Evolutionary conservation across 1,140 invertebrate genomes (phyloP), one percentile per base, ranked within the genome.

Genomic region (Forficula auricularia): DNA sequence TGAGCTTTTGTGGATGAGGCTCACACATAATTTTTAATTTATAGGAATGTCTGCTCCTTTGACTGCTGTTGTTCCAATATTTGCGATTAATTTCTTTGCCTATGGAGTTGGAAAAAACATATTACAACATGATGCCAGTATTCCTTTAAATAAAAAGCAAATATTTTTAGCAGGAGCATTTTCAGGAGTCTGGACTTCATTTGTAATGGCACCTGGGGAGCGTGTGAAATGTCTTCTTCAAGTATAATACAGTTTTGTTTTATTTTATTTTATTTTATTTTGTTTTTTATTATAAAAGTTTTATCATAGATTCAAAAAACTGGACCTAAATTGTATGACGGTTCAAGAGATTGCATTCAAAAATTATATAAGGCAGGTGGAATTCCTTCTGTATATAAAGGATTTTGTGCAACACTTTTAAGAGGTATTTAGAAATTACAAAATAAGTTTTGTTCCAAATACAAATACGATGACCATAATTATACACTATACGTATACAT

Each of bases 201-300:
- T 62, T 6, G 69, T 81, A 14, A 77, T 77, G 70, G 67, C 72
- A n/a, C 77, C 77, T 34, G 75, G 74, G 13, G 77, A 80, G 59
- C 54, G 77, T 53, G 76, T 80, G 22, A 80, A 80, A 52, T 80
- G 76, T 55, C 54, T 77, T 53, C 77, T 38, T 73, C 77, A 61
- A 71, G 73, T 12, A 18, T 27, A 27, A 27, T 27, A 27, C 22
- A 27, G 4, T 27, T 27, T 6, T 6, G 10, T 6, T 10, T 27
- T 27, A 27, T 27, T 27, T 27, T 6, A 27, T 27, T 27, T 27
- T 27, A 6, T 27, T 10, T 27, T 27, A 6, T 27, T n/a, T n/a
- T n/a, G n/a, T n/a, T n/a, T n/a, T n/a, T n/a, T n/a, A n/a, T n/a
- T 1, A 12, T 34, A 19, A 10, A n/a, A 12, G n/a, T 12, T 13